Conservation (phyloP, 2,113 vertebrate species). For the Xenopus laevis region DNA sequence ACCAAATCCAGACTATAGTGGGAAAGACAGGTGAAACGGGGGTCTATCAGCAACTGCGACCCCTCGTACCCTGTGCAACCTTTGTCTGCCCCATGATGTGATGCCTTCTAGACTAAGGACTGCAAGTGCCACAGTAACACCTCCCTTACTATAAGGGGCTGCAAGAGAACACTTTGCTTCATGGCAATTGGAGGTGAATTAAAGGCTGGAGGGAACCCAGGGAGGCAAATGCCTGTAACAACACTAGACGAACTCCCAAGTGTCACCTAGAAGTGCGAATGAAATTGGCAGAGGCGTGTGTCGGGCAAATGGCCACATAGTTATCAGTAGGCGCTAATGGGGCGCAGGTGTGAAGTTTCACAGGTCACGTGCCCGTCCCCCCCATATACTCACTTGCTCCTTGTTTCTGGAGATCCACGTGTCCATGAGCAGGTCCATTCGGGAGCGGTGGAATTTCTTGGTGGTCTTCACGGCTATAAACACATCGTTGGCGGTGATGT, state of each 20-base stretch:
- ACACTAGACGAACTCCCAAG: not conserved
- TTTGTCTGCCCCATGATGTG: no score
- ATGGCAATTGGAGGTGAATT: not conserved
- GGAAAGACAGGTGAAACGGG: no score
- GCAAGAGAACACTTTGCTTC: not conserved
- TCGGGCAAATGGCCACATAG: no score
- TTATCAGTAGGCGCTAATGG: not conserved
- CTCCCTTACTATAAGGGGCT: not conserved
- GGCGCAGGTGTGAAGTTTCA: not conserved
- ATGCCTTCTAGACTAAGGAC: no score
- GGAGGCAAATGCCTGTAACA: no score
- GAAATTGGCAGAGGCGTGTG: not conserved
- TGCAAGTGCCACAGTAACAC: not conserved
- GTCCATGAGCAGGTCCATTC: slow-evolving; percentile 86
- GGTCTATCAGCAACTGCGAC: no score
- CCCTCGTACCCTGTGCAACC: no score
- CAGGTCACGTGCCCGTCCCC: not conserved
- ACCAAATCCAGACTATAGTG: no score
- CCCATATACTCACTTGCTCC: slow-evolving; percentile 76
- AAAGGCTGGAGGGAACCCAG: no score
- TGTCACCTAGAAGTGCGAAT: not conserved
- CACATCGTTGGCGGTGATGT: slow-evolving; percentile 76
- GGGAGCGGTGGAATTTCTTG: slow-evolving; percentile 89
- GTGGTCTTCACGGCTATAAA: slow-evolving; percentile 98
- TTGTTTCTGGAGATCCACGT: slow-evolving; percentile 91